Conservation (phyloP, 2,888 invertebrate genomes). For the Euzetes globulus region DNA sequence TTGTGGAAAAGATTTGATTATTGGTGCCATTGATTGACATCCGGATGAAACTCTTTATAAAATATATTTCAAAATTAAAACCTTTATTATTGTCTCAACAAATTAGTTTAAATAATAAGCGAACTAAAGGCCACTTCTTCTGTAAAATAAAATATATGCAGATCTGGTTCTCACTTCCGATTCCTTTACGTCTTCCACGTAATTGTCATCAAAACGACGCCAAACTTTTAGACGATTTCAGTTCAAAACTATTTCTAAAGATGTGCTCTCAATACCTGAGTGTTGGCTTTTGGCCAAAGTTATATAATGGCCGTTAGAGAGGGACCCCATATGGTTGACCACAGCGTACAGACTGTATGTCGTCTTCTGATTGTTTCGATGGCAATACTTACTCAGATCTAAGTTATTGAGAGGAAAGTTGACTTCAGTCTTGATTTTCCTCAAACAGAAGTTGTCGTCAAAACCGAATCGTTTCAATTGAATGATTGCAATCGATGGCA, state of each 20-base stretch:
- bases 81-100: no score
- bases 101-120: no score
- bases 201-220: conserved; percentile 47
- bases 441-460: conserved; percentile 43
- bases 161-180: conserved; percentile 43
- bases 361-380: conserved; percentile 42
- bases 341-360: conserved; percentile 53
- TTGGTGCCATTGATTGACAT: no score
- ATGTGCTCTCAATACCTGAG: neutral
- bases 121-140: conserved; percentile 40
- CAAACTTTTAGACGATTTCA: conserved; percentile 43
- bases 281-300: conserved; percentile 45
- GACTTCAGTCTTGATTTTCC: conserved; percentile 45
- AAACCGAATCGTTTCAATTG: conserved; percentile 49
- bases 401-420: conserved; percentile 48
- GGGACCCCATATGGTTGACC: conserved; percentile 51
- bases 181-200: conserved; percentile 43
- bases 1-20: no score
- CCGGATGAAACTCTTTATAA: no score
- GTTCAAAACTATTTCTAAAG: neutral
- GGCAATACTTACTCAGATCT: conserved; percentile 46
- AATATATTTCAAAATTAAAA: no score
- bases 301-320: conserved; percentile 53
- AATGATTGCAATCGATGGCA: conserved; percentile 47
- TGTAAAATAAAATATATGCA: conserved; percentile 48